A percentile compares a stretch with the other conserved stretches of the same genome.
Conservation (phyloP, 2,797 vertebrate species). For the Botia almorhae region DNA sequence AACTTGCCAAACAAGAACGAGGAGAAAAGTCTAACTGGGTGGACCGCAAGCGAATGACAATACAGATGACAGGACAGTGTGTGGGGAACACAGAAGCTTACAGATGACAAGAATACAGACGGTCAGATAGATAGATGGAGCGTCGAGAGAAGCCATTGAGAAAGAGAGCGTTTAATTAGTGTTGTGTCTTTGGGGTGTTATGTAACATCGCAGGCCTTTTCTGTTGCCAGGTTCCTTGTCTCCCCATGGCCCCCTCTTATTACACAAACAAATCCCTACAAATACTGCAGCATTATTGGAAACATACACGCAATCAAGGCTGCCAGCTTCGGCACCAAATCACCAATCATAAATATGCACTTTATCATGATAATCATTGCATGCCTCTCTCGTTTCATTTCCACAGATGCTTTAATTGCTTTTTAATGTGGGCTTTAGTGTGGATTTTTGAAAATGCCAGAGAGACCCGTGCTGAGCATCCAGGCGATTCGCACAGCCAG, state of each 20-base stretch:
- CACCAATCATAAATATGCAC: slow-evolving; percentile 49
- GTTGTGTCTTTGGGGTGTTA: slow-evolving; percentile 15
- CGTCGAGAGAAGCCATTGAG: neutral
- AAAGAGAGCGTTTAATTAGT: slow-evolving; percentile 26
- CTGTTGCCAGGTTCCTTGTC: slow-evolving; percentile 29
- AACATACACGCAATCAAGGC: slow-evolving; percentile 19
- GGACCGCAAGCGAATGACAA: slow-evolving; percentile 20
- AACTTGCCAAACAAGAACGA: slow-evolving; percentile 14
- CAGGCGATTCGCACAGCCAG: slow-evolving; percentile 7
- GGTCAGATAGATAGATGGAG: neutral
- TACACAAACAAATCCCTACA: slow-evolving; percentile 33
- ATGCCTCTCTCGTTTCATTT: slow-evolving; percentile 50
- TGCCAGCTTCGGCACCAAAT: slow-evolving; percentile 41
- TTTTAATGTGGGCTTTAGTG: slow-evolving; percentile 50
- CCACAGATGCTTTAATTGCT: slow-evolving; percentile 52
- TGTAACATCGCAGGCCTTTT: slow-evolving; percentile 30
- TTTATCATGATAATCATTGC: slow-evolving; percentile 54
- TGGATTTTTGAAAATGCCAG: slow-evolving; percentile 39
- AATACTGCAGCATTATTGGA: slow-evolving; percentile 44
- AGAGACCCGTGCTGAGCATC: slow-evolving; percentile 22
- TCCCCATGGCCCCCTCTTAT: slow-evolving; percentile 40
- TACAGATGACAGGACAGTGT: slow-evolving; percentile 6
- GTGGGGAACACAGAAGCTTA: neutral
- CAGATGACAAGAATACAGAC: neutral
- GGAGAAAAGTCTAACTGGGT: neutral